phyloP scores from a whole-genome alignment of 2,888 invertebrate species.

The Carabus problematicus region DNA sequence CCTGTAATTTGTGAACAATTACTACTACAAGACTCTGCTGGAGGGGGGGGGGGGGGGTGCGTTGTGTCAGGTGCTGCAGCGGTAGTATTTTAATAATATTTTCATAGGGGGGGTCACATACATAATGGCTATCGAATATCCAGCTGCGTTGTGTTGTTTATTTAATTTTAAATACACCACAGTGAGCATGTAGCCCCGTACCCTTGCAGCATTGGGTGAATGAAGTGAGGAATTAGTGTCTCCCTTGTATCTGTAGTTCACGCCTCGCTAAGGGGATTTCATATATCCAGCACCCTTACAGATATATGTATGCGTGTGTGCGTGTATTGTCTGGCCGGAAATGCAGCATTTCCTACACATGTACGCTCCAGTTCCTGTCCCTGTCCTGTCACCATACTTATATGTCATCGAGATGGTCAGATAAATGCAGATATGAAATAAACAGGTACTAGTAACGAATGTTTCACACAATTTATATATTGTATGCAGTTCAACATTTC shows the following conservation, averaged over 20 bases:
- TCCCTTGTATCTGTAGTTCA: conserved; percentile 50
- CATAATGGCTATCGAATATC: conserved; percentile 53
- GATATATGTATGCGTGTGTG: conserved; percentile 1
- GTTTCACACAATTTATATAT: background rate
- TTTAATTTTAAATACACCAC: conserved; percentile 53
- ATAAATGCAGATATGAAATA: background rate
- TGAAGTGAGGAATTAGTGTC: conserved; percentile 51
- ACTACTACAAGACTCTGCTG: too few species aligned
- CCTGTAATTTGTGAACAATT: too few species aligned
- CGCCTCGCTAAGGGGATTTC: conserved; percentile 54
- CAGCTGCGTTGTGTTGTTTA: conserved; percentile 55
- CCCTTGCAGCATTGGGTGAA: conserved; percentile 23
- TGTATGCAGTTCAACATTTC: too few species aligned
- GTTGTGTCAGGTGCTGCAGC: conserved; percentile 35
- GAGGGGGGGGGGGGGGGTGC: background rate
- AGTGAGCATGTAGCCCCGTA: conserved; percentile 45
- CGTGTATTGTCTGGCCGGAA: conserved; percentile 36
- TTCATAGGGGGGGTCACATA: conserved; percentile 27
- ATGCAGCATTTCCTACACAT: conserved; percentile 29
- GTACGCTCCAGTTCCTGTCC: background rate
- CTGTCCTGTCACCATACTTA: background rate
- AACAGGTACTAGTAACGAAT: too few species aligned
- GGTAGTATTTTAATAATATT: conserved; percentile 37
- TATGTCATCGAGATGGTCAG: too few species aligned
- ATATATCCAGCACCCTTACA: background rate